Evolutionary conservation across 2,797 vertebrate species (phyloP).

Genomic region (Typhlichthys eigenmanni): DNA sequence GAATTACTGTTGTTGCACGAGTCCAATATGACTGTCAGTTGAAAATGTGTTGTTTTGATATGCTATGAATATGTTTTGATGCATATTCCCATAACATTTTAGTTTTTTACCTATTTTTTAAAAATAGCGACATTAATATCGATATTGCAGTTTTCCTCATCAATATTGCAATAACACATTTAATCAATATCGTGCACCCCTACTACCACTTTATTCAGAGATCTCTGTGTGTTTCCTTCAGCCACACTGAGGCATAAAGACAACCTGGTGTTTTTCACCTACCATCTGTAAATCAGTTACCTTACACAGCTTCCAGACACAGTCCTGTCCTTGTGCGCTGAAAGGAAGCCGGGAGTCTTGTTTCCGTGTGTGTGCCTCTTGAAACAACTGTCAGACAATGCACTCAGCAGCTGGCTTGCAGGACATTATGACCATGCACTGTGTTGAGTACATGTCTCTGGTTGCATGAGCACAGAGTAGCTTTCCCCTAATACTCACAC

Average conservation of each 20-base stretch:
- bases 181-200: no score
- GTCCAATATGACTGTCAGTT: no score
- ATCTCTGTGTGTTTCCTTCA: slow-evolving; percentile 16
- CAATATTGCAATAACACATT: no score
- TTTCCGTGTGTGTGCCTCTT: slow-evolving; percentile 43
- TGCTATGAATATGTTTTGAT: no score
- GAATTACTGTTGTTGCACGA: no score
- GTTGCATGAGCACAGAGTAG: slow-evolving; percentile 23
- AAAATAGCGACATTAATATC: no score
- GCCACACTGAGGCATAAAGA: slow-evolving; percentile 41
- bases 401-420: slow-evolving; percentile 26
- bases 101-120: no score
- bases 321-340: slow-evolving; percentile 50
- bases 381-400: slow-evolving; percentile 53
- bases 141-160: no score
- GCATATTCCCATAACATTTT: no score
- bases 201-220: slow-evolving; percentile 3
- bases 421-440: slow-evolving; percentile 26
- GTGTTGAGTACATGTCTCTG: slow-evolving; percentile 18
- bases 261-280: slow-evolving; percentile 52
- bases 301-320: slow-evolving; percentile 40
- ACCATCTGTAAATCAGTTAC: slow-evolving; percentile 41
- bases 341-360: slow-evolving; percentile 37
- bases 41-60: no score
- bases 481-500: no score